Evolutionary conservation across 2,113 vertebrate genomes (phyloP), one percentile per base, ranked within the genome.

Genomic region (Lophius piscatorius): DNA sequence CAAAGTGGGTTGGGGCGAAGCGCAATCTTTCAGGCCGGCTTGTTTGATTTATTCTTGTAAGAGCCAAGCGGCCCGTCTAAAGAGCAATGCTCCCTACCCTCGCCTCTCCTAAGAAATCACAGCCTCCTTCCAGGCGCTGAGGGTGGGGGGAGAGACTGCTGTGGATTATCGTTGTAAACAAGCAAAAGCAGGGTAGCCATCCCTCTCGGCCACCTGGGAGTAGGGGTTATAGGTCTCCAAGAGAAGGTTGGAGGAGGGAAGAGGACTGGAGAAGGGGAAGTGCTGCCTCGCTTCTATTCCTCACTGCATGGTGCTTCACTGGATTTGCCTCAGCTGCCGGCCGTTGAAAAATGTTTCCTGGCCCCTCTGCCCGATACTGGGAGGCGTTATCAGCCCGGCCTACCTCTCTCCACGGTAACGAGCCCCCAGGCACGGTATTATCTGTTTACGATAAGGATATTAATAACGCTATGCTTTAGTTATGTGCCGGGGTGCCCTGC

Each of bases 401-500:
- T 71, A 13, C 70, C 74, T 76, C 77, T 69, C 63, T 81, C 69
- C 56, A 38, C 47, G 14, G 81, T 86, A 88, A 86, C 80, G 69
- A 88, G 84, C 67, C 87, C 87, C 76, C 46, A 78, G 84, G 78
- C 85, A 34, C 66, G 20, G 81, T 67, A 88, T 89, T 87, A 90
- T 91, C 83, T 88, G 84, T 88, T 89, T 87, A 85, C 76, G 82
- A 89, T 88, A 87, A 90, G 78, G 84, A 90, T 90, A 90, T 86
- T 82, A 88, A 88, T 89, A 88, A 87, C 68, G 64, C 71, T 70
- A 79, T 57, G 75, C 77, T 88, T 82, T 82, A 85, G 76, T 85
- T 83, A 73, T 77, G 80, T 78, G 76, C 55, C n/a, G 42, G 58
- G 62, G 21, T 80, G 71, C 51, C 78, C 72, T 40, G 55, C 1